These are phyloP conservation scores for Pomacea canaliculata DNA, from an alignment of 2,888 invertebrate genomes.

Conservation along the genomic window DNA sequence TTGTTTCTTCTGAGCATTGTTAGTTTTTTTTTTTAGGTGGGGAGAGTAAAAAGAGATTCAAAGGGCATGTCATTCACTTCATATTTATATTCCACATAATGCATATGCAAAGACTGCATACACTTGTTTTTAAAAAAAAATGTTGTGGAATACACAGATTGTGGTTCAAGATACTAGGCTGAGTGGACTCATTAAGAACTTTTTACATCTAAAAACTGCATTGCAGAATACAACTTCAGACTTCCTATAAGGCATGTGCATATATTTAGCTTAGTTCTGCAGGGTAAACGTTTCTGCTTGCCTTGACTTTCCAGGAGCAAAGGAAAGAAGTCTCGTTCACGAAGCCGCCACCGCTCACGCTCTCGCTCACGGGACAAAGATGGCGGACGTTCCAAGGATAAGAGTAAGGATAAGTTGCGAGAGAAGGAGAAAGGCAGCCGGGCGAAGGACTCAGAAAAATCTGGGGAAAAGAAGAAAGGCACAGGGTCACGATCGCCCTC, in stretches of 20 bases:
- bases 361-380: constrained; percentile 27
- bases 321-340: constrained; percentile 29
- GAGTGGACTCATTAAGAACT: too few species aligned
- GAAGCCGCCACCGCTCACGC: constrained; percentile 26
- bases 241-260: not conserved
- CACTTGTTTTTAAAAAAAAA: too few species aligned
- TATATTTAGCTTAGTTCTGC: not conserved
- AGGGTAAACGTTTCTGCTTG: not conserved
- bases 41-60: too few species aligned
- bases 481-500: constrained; percentile 46
- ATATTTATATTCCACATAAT: too few species aligned
- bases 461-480: constrained; percentile 34
- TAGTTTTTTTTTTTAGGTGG: too few species aligned
- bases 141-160: too few species aligned
- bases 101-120: too few species aligned
- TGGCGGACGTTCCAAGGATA: constrained; percentile 13
- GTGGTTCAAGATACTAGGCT: too few species aligned
- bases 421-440: constrained; percentile 7
- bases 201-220: too few species aligned
- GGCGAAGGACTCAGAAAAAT: constrained; percentile 3
- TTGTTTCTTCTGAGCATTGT: too few species aligned
- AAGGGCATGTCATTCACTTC: too few species aligned
- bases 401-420: constrained; percentile 12
- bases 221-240: not conserved
- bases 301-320: constrained; percentile 20